Base-by-base conservation (phyloP, 2,113 vertebrate species). In the Percopsis transmontana region DNA sequence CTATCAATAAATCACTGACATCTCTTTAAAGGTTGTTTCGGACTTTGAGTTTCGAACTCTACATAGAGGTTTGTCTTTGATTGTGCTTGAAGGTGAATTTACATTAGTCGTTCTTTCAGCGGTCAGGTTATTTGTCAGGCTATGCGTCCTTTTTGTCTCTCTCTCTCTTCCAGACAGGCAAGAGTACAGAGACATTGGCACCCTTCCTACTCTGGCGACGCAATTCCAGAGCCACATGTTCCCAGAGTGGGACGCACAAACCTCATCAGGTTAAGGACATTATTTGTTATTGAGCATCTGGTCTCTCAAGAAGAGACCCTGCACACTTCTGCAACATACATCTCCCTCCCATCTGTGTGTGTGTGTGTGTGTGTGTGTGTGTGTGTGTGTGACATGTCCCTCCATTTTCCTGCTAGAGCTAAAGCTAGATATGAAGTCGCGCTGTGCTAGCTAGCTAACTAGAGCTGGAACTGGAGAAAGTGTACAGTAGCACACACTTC, bases 191-290 rank as follows among this genome's bases (percentile, higher is more conserved):
- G 19, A 45, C 48, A 58, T 6, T 12, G 21, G 42, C 21, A 57
- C 24, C 54, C 62, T 42, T 66, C 23, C 39, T 12, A 66, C 68
- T 47, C 54, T 72, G 64, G 73, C 72, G 63, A 20, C 1, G 7
- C 23, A 52, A 2, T 48, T 24, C 13, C 27, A 44, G 20, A 41
- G 69, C 53, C 48, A 59, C 44, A 1, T 52, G 71, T 69, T 42
- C 13, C 41, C 48, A 23, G 51, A 73, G 39, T 48, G 40, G 21
- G 41, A 15, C 38, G 42, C 51, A 58, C 39, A 20, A 44, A n/a
- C 19, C 12, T 0, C 19, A 41, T 20, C 19, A 58, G 24, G 16
- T 38, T 47, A 8, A 68, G 39, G 27, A 65, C 19, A 61, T 14
- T 41, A 14, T 19, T 59, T n/a, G 27, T 60, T 45, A 6, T 19